Base-by-base conservation (phyloP, 2,888 invertebrate species). In the Dendrolimus pini region DNA sequence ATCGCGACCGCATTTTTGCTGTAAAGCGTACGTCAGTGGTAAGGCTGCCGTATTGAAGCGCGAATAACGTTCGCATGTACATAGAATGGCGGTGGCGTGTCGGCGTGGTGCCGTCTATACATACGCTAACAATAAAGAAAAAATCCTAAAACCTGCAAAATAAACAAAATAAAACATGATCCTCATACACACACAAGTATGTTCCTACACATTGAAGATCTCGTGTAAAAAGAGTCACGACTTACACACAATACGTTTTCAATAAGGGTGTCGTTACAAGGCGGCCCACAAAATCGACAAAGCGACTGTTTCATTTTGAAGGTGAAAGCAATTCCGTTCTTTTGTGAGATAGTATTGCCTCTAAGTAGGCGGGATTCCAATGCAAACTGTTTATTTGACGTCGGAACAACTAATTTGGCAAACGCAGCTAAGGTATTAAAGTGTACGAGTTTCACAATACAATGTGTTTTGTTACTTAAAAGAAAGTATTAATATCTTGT, bases 261-360 rank as follows among this genome's bases (percentile, higher is more conserved):
- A 82, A 82, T 83, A 82, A 79, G 82, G 75, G 77, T 80, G 76
- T 82, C 79, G 80, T 80, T 80, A 78, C 79, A 78, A 72, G 75
- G 73, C 75, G 74, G 75, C 75, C 77, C 78, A 65, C 77, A 77
- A 81, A 83, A 83, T 80, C 83, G 80, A 78, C 83, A 84, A 82
- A 82, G 80, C 79, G 78, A 77, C 78, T 82, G 84, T 83, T 85
- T 85, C 81, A 84, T 83, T 84, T 81, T 70, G 79, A 76, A 82
- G 78, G 80, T 84, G 77, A 78, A 80, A 79, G 82, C 83, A 82
- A 85, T 85, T 83, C 77, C 74, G 76, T 77, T 79, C 80, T 83
- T 84, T 85, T 83, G 80, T 82, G 77, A 76, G 77, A 78, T 78
- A 78, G 76, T 82, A 83, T 85, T 84, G 82, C 77, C 73, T 77